A percentile compares a stretch with the other conserved stretches of the same genome.
phyloP scores from a whole-genome alignment of 2,888 invertebrate genomes.

The Panopea generosa region DNA sequence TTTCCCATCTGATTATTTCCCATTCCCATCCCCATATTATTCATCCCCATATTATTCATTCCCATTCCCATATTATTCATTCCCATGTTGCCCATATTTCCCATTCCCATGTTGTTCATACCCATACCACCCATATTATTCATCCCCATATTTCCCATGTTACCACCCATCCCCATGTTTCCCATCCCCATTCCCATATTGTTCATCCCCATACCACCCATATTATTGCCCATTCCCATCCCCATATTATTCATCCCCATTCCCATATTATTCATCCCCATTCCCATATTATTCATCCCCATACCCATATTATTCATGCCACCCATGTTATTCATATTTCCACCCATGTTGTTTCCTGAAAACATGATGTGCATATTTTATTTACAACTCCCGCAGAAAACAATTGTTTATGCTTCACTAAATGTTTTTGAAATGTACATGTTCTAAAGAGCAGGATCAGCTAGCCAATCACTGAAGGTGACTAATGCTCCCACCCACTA shows the following conservation, averaged over 20 bases:
- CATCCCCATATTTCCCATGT: constrained; percentile 18
- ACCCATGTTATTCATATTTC: constrained; percentile 30
- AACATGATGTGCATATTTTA: too few species aligned
- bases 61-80: constrained; percentile 26
- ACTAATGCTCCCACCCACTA: too few species aligned
- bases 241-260: constrained; percentile 29
- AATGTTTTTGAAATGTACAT: too few species aligned
- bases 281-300: constrained; percentile 11
- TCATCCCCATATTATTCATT: constrained; percentile 4
- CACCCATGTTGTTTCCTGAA: constrained; percentile 20
- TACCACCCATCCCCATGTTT: constrained; percentile 19
- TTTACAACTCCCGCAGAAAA: too few species aligned
- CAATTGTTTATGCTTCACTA: too few species aligned
- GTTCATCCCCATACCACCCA: constrained; percentile 30
- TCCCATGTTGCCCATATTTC: constrained; percentile 17
- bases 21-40: constrained; percentile 20
- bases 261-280: constrained; percentile 17
- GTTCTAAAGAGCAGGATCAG: too few species aligned
- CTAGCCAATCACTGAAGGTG: too few species aligned
- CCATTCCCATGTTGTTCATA: constrained; percentile 31
- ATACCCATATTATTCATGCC: constrained; percentile 27
- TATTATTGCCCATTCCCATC: constrained; percentile 36
- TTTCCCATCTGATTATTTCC: constrained; percentile 27
- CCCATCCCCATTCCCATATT: constrained; percentile 31
- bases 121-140: constrained; percentile 31